Conservation (phyloP, 2,888 invertebrate species). For the Schizaphis graminum region DNA sequence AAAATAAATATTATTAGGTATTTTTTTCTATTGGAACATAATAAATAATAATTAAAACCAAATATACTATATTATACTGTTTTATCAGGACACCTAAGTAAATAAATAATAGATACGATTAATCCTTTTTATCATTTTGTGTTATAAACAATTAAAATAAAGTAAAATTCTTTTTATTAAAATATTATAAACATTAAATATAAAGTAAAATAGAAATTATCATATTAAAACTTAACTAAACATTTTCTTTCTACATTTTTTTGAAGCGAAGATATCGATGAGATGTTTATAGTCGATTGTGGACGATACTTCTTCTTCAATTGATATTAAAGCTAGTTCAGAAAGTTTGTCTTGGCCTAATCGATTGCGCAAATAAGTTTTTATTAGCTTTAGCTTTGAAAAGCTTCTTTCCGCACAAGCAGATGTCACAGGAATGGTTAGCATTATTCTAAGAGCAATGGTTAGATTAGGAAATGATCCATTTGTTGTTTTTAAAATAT, state of each 20-base stretch:
- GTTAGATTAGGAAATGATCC: constrained; percentile 31
- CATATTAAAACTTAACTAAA: background rate
- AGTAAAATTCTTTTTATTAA: too few species aligned
- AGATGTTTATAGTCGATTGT: constrained; percentile 19
- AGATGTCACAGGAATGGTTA: constrained; percentile 15
- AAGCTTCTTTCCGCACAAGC: background rate
- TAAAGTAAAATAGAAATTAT: too few species aligned
- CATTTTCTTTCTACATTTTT: constrained; percentile 23
- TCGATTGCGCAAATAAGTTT: constrained; percentile 3
- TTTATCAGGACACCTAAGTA: too few species aligned
- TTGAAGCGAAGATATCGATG: constrained; percentile 15
- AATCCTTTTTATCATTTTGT: too few species aligned
- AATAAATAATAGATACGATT: too few species aligned
- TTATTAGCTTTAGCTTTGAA: background rate
- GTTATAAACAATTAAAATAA: too few species aligned
- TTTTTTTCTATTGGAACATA: too few species aligned
- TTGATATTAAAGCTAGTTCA: background rate
- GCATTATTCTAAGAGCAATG: constrained; percentile 16
- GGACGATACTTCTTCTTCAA: constrained; percentile 33
- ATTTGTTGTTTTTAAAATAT: background rate
- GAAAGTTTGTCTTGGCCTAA: constrained; percentile 15
- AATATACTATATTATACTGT: too few species aligned
- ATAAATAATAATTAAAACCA: too few species aligned
- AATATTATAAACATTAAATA: too few species aligned
- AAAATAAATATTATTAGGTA: too few species aligned